Conservation (phyloP, 1,140 invertebrate genomes). For the Maniola jurtina region DNA sequence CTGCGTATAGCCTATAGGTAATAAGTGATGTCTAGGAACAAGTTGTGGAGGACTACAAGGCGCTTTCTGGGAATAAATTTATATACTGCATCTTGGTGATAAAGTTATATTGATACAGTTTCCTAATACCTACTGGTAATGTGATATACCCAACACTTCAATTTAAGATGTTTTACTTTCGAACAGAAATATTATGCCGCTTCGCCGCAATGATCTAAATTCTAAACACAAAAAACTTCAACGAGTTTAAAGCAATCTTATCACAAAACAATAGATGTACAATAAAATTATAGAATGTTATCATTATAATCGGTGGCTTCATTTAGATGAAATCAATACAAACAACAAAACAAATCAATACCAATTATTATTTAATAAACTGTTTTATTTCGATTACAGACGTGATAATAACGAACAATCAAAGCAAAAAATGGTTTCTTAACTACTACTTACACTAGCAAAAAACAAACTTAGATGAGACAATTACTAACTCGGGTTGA, state of each 20-base stretch:
- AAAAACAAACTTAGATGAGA: not conserved
- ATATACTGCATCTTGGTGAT: no score
- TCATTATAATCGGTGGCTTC: not conserved
- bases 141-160: no score
- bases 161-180: not conserved
- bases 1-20: no score
- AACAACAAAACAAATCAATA: not conserved
- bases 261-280: not conserved
- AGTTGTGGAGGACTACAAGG: no score
- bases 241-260: not conserved
- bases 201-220: not conserved
- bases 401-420: not conserved
- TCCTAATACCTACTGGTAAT: no score
- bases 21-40: no score
- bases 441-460: not conserved
- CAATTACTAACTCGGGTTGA: not conserved
- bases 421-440: not conserved
- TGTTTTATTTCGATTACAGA: slow-evolving; percentile 6
- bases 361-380: slow-evolving; percentile 2
- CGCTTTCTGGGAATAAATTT: no score
- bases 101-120: no score
- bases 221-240: not conserved
- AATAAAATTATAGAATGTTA: not conserved
- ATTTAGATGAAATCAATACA: slow-evolving; percentile 1
- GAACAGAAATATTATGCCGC: not conserved